Percentiles rank a stretch among this genome's conserved stretches.
Conservation (phyloP, 2,113 vertebrate genomes). For the Empidonax traillii region DNA sequence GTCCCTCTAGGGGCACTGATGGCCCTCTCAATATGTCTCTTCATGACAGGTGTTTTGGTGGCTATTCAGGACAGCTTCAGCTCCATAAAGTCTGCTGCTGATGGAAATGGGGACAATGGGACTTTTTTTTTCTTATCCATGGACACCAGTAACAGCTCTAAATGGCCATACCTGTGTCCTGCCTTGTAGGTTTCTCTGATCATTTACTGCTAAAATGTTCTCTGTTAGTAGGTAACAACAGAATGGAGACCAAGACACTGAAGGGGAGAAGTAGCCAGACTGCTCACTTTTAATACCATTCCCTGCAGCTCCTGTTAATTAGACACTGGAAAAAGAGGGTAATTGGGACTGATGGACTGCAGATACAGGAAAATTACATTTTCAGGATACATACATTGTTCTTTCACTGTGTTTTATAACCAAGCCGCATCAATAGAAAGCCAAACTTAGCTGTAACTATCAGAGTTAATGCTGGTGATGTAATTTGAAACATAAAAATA, state of each 20-base stretch:
- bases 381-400: not conserved
- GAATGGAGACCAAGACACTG: not conserved
- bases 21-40: not conserved
- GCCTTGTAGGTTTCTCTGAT: not conserved
- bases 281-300: not conserved
- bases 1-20: fast-evolving
- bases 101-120: not conserved
- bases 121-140: not conserved
- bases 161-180: not conserved
- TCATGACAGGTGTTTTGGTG: not conserved
- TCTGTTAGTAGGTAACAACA: not conserved
- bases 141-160: not conserved
- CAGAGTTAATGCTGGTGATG: not conserved
- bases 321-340: not conserved
- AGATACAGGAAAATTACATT: not conserved
- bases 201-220: not conserved
- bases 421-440: not conserved
- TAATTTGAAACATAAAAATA: not conserved
- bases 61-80: not conserved
- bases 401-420: not conserved
- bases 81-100: not conserved
- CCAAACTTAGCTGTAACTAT: not conserved
- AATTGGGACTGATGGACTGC: not conserved
- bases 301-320: not conserved
- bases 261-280: not conserved